Base-by-base conservation (phyloP, 2,113 vertebrate species). In the Plestiodon gilberti region DNA sequence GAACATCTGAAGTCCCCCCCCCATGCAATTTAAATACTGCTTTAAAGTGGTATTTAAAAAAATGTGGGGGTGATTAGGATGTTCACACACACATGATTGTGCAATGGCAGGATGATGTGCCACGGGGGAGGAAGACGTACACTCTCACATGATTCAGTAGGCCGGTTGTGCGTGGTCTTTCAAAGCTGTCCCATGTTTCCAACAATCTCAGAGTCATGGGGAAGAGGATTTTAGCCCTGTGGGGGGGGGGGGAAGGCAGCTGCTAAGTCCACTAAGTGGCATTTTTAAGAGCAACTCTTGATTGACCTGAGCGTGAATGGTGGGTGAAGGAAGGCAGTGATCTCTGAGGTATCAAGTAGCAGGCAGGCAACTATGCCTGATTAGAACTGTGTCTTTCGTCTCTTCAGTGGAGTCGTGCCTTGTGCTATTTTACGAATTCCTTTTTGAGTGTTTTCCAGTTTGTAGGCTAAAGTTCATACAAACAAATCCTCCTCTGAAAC, bases 401-500 rank as follows among this genome's bases (percentile, higher is more conserved):
- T 91, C 3, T 83, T 38, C 81, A 76, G 15, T n/a, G 78, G 13
- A 69, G 20, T 79, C 65, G 71, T 94, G 71, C 91, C 84, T 88
- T 70, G 87, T 88, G 91, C 81, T 82, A 91, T 43, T 93, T 93
- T 81, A 92, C 79, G 91, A 87, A 14, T 92, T 95, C 93, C 94
- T 94, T 96, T 94, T 94, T 89, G 94, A 95, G 89, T 90, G 74
- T 81, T 94, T 96, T 93, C 95, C 95, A 94, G 94, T 88, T 94
- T 95, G 92, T 88, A 94, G 95, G 82, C 92, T 93, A 67, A 96
- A 96, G 90, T 95, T 95, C 95, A 89, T 87, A 93, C 86, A 92
- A 95, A 96, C 93, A 95, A 95, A 91, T 94, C 92, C 91, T 94
- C 67, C 82, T 91, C 88, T 94, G 85, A 86, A 93, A 92, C 92